Base-by-base conservation (phyloP, 2,888 invertebrate species). In the Kryphioiulus occultus region DNA sequence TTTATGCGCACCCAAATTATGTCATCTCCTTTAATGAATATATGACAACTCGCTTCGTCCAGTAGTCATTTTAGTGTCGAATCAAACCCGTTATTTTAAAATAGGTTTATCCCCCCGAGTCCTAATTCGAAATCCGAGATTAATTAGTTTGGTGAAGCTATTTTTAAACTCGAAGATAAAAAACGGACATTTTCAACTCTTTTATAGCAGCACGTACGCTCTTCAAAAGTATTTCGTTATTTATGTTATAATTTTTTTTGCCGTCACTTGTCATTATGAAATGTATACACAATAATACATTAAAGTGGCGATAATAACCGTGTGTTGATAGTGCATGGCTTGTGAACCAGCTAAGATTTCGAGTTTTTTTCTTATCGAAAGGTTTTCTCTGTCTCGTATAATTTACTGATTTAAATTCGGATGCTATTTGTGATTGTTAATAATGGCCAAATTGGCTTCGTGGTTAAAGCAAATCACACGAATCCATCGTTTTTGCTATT, bases 21-120 rank as follows among this genome's bases (percentile, higher is more conserved):
- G 68, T 68, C 68, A n/a, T n/a, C 35, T 35, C 22, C 10, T 68
- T 68, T 26, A 19, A 9, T 10, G 26, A 68, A 9, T 5, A 26
- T 26, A n/a, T 26, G 68, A 68, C 68, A 68, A 26, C 59, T 59
- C n/a, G n/a, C 26, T 10, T 68, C 12, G 68, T 68, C n/a, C 68
- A 68, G 22, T 12, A 68, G 68, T 68, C 68, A 68, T 26, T 68
- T 68, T 68, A 26, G 22, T 68, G 68, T 68, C 68, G 68, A 26
- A 68, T 12, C 0, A 12, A 68, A 68, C 68, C 68, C n/a, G 68
- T 68, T 68, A 68, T 68, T 68, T 68, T 68, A 68, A 68, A 68
- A 68, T 68, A 68, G 68, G 68, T 68, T 68, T 68, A 68, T 68
- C 68, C 68, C 68, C 68, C n/a, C n/a, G 10, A 68, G 68, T 68